A percentile compares a stretch with the other conserved stretches of the same genome.
phyloP scores from a whole-genome alignment of 2,113 vertebrate species.

The Toxotes jaculatrix region DNA sequence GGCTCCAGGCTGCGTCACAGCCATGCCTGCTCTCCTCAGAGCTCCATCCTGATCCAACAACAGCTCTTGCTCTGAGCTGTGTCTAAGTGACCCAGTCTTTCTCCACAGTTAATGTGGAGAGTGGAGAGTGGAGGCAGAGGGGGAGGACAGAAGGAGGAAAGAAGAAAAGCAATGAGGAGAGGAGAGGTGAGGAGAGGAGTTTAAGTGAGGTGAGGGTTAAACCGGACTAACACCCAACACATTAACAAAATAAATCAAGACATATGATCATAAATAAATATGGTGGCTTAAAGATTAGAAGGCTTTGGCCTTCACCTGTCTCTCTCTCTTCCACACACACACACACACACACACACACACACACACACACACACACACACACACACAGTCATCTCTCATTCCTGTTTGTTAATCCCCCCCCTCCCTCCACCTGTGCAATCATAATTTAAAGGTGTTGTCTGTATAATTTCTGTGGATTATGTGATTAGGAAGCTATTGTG shows the following conservation, averaged over 20 bases:
- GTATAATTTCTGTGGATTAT: conserved; percentile 82
- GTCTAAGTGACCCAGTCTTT: conserved; percentile 26
- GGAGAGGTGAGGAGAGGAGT: conserved; percentile 13
- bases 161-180: conserved; percentile 7
- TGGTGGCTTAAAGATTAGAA: conserved; percentile 68
- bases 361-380: conserved; percentile 40
- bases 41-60: conserved; percentile 60
- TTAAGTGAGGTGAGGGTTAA: conserved; percentile 48
- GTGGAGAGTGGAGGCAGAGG: neutral
- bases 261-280: conserved; percentile 77
- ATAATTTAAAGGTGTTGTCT: conserved; percentile 83
- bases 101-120: conserved; percentile 18
- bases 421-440: conserved; percentile 80
- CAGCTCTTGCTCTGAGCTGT: conserved; percentile 59
- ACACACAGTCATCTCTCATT: conserved; percentile 30
- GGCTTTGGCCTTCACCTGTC: conserved; percentile 69
- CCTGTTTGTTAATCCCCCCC: conserved; percentile 66
- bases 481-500: conserved; percentile 83
- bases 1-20: conserved; percentile 90
- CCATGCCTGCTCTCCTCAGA: conserved; percentile 66
- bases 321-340: conserved; percentile 8
- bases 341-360: conserved; percentile 30
- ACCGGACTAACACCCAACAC: conserved; percentile 44
- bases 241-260: conserved; percentile 77
- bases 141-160: neutral